Evolutionary conservation across 53 echinoderm and acorn worm genomes (phyloP).

Genomic region (Holothuria leucospilota): DNA sequence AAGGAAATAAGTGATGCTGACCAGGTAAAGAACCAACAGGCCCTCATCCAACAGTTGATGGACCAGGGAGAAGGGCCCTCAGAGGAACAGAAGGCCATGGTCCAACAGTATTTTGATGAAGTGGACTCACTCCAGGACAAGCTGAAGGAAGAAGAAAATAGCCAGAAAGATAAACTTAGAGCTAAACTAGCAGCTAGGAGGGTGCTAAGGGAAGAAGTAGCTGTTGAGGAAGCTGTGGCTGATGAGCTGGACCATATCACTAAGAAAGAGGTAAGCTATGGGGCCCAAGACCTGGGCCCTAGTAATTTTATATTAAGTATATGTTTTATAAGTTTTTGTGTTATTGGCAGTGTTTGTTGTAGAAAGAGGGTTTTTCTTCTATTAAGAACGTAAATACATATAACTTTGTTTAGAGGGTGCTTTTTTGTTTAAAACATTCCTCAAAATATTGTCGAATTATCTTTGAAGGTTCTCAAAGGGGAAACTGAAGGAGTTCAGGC

Average conservation of each 20-base stretch:
- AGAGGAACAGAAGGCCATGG: slow-evolving; percentile 55
- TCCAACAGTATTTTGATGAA: slow-evolving; percentile 72
- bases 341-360: too few species aligned
- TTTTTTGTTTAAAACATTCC: background rate
- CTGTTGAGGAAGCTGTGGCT: slow-evolving; percentile 81
- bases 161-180: slow-evolving; percentile 71
- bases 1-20: slow-evolving; percentile 69
- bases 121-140: slow-evolving; percentile 56
- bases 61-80: background rate
- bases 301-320: too few species aligned
- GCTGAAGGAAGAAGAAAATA: slow-evolving; percentile 48
- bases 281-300: background rate
- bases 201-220: slow-evolving; percentile 78
- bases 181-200: slow-evolving; percentile 91
- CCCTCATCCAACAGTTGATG: slow-evolving; percentile 53
- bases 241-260: slow-evolving; percentile 94
- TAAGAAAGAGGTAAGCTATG: slow-evolving; percentile 83
- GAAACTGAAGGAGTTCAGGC: slow-evolving; percentile 79
- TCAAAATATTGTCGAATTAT: background rate
- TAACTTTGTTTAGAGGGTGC: too few species aligned
- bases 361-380: too few species aligned
- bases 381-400: too few species aligned
- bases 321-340: too few species aligned
- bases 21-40: slow-evolving; percentile 58
- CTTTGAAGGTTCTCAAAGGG: slow-evolving; percentile 76